Base-by-base conservation (phyloP, 2,113 vertebrate species). In the Eptesicus fuscus region DNA sequence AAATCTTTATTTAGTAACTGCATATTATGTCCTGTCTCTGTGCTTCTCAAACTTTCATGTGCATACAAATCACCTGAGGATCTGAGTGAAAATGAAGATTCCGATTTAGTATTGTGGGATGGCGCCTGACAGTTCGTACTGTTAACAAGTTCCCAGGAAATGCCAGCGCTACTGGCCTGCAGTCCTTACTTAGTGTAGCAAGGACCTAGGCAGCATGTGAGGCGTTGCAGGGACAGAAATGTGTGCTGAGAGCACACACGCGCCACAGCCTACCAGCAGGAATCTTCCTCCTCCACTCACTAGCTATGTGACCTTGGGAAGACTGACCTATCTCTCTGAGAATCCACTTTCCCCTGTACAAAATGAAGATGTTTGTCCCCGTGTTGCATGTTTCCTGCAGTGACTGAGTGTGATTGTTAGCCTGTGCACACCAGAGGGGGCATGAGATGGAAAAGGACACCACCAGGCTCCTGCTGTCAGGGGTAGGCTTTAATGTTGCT, bases 401-500 rank as follows among this genome's bases (percentile, higher is more conserved):
- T 30, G 63, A 88, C 22, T 88, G 30, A 40, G n/a, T 67, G 44
- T 95, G 83, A 79, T 74, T 79, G 91, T 90, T 87, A 96, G 70
- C 86, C 63, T 61, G 61, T 28, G 30, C 22, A 70, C 23, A 44
- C 61, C 28, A 8, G 2, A 69, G 80, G 53, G 77, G 40, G 9
- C 83, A 82, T 56, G 53, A 44, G 53, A 49, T 14, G 28, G 63
- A 30, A 42, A 91, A 67, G 44, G 44, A 73, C 17, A 91, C 17
- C 87, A 76, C 67, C 16, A 18, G 78, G 65, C 40, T 49, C 89
- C 79, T 90, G 37, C 44, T 69, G 32, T 90, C 37, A 32, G 79
- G 83, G 83, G 8, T 61, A 28, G 90, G 71, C 76, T 90, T 94
- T 90, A 61, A 84, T 59, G 65, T 77, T 40, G 12, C 32, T 14